phyloP scores from a whole-genome alignment of 1,140 invertebrate species.

The Himalopsyche phryganea region DNA sequence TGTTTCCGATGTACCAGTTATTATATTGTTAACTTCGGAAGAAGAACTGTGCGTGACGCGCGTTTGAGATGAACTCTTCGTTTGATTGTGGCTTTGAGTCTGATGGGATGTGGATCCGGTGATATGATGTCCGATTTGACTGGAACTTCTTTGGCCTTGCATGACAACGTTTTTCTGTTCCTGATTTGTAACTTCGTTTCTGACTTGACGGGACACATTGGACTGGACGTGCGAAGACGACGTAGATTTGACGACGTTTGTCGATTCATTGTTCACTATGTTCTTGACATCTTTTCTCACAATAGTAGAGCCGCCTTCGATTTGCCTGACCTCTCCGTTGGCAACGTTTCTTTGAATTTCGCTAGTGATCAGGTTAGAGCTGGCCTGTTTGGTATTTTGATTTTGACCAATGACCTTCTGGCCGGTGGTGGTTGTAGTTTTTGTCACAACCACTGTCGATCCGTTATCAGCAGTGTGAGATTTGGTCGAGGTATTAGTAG shows the following conservation, averaged over 20 bases:
- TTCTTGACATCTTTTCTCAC: constrained; percentile 16
- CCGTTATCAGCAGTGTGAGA: constrained; percentile 54
- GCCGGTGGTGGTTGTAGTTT: constrained; percentile 42
- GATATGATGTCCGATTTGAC: background rate
- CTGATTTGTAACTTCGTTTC: constrained; percentile 4
- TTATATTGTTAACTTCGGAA: constrained; percentile 22
- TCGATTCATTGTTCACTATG: constrained; percentile 16
- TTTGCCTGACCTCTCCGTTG: constrained; percentile 19
- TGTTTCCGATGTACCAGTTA: constrained; percentile 15
- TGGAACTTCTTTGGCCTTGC: background rate
- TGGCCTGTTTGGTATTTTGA: constrained; percentile 18
- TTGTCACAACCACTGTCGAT: constrained; percentile 51
- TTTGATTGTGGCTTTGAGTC: constrained; percentile 17
- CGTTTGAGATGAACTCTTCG: constrained; percentile 24
- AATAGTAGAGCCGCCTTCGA: constrained; percentile 10
- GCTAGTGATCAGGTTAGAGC: constrained; percentile 26
- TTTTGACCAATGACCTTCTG: constrained; percentile 20
- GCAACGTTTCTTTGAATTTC: constrained; percentile 26
- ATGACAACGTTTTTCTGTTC: background rate
- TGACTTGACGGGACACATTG: too few relatives aligned
- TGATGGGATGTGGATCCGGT: constrained; percentile 13
- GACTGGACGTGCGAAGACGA: constrained; percentile 14
- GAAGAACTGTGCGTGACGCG: constrained; percentile 11
- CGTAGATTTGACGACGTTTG: constrained; percentile 15
- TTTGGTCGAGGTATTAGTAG: constrained; percentile 36